phyloP scores from a whole-genome alignment of 1,140 invertebrate species.

The Babylonia areolata region DNA sequence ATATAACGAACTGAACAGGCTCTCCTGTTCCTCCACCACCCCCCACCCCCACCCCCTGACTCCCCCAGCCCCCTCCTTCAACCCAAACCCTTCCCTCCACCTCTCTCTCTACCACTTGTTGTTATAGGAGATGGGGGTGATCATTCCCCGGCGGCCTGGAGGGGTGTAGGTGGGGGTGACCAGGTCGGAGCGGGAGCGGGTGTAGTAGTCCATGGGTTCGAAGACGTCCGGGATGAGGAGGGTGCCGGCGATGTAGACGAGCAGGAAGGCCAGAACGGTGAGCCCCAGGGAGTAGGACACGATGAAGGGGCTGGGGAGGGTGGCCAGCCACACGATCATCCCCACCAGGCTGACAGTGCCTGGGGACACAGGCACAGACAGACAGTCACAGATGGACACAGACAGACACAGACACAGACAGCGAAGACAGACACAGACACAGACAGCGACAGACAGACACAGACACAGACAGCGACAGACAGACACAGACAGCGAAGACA shows the following conservation, averaged over 20 bases:
- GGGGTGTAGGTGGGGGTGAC: not conserved
- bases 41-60: too few relatives aligned
- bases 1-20: too few relatives aligned
- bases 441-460: not conserved
- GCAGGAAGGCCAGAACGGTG: slow-evolving; percentile 50
- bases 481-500: too few relatives aligned
- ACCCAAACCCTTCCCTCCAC: not conserved
- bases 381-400: not conserved
- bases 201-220: slow-evolving; percentile 42
- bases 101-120: not conserved
- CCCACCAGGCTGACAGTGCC: slow-evolving; percentile 48
- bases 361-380: not conserved
- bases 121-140: slow-evolving; percentile 35
- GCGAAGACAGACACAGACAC: not conserved
- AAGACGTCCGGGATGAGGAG: slow-evolving; percentile 57
- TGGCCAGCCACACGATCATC: slow-evolving; percentile 51
- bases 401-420: slow-evolving; percentile 3
- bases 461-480: too few relatives aligned
- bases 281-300: slow-evolving; percentile 59
- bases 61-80: not conserved
- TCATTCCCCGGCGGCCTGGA: slow-evolving; percentile 7
- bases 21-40: too few relatives aligned
- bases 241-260: slow-evolving; percentile 52
- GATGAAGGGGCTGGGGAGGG: slow-evolving; percentile 50
- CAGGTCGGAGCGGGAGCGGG: slow-evolving; percentile 25